A percentile compares a stretch with the other conserved stretches of the same genome.
Evolutionary conservation across 2,797 vertebrate species (phyloP).

Genomic region (Mareca penelope): DNA sequence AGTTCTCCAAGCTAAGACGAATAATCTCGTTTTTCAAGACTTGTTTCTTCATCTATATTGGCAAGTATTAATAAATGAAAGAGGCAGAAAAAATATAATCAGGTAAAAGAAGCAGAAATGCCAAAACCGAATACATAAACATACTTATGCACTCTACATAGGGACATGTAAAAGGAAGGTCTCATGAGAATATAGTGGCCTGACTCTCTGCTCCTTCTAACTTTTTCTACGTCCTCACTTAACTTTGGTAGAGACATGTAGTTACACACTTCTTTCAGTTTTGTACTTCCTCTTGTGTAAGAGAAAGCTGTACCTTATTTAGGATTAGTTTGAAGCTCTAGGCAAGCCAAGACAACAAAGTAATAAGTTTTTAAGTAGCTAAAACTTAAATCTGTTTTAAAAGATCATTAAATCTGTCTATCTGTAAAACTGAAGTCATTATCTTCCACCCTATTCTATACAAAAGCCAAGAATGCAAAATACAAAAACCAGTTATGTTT

Average conservation of each 20-base stretch:
- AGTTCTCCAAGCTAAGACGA: constrained; percentile 87
- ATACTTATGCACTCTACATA: background rate
- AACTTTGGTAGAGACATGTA: background rate
- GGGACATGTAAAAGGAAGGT: background rate
- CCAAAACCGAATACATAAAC: background rate
- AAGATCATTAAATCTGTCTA: background rate
- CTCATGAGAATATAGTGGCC: background rate
- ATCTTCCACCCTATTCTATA: background rate
- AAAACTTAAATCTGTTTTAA: background rate
- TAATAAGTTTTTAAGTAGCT: background rate
- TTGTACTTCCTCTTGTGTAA: background rate
- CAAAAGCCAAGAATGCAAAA: background rate
- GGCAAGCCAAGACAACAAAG: background rate
- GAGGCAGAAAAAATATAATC: background rate
- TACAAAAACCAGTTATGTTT: background rate
- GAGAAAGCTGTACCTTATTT: background rate
- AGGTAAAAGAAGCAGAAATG: background rate
- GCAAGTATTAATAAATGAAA: constrained; percentile 6
- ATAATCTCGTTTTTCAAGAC: constrained; percentile 84
- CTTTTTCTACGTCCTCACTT: background rate
- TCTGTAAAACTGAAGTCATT: background rate
- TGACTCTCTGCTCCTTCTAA: background rate
- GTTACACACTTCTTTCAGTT: background rate
- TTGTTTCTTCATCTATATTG: constrained; percentile 84
- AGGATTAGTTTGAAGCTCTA: background rate